Conservation (phyloP, 2,888 invertebrate species). For the Geotrupes spiniger region DNA sequence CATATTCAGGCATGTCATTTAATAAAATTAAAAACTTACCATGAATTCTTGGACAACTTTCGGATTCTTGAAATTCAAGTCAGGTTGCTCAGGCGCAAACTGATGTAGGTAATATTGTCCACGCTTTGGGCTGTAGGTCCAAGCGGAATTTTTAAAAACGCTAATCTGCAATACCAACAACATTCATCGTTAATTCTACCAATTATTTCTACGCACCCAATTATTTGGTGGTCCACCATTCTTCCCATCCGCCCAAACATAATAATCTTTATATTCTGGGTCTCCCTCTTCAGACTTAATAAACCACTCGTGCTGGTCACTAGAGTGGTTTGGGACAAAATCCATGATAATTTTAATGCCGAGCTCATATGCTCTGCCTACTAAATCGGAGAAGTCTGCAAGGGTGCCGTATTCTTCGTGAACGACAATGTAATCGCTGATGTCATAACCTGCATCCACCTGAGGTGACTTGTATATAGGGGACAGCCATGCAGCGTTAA, state of each 20-base stretch:
- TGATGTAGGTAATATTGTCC: constrained; percentile 76
- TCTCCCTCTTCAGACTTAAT: constrained; percentile 59
- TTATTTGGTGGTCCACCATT: constrained; percentile 71
- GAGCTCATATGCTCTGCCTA: constrained; percentile 44
- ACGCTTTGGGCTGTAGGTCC: constrained; percentile 50
- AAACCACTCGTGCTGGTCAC: constrained; percentile 76
- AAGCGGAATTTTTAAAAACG: constrained; percentile 34
- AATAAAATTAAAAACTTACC: too few relatives aligned
- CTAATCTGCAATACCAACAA: constrained; percentile 30
- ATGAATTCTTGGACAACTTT: constrained; percentile 65
- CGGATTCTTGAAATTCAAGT: constrained; percentile 74
- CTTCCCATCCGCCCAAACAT: constrained; percentile 71
- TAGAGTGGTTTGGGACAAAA: constrained; percentile 56
- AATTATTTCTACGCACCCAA: constrained; percentile 56
- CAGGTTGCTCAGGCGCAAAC: constrained; percentile 70
- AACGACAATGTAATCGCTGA: constrained; percentile 57
- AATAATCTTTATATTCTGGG: constrained; percentile 67
- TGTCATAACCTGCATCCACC: constrained; percentile 66
- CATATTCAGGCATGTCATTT: too few relatives aligned
- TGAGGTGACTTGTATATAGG: constrained; percentile 69
- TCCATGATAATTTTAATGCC: constrained; percentile 44
- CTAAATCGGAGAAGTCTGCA: constrained; percentile 54
- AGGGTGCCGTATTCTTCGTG: constrained; percentile 59
- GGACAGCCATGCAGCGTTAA: constrained; percentile 66
- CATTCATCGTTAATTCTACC: neutral